Percentiles rank a stretch among this genome's conserved stretches.
phyloP scores from a whole-genome alignment of 2,113 vertebrate species.

The Trinectes maculatus region DNA sequence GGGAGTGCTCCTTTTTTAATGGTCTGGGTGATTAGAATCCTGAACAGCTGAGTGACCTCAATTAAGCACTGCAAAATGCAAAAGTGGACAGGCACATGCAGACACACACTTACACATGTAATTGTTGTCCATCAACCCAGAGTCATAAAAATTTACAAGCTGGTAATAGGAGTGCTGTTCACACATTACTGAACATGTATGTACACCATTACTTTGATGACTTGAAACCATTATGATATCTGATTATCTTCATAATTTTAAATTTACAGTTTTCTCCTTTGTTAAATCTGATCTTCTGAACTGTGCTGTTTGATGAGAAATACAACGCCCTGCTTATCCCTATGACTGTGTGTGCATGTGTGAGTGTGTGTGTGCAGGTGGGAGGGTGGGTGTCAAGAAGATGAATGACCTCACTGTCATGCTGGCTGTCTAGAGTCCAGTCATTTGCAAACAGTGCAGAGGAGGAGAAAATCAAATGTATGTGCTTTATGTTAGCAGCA shows the following conservation, averaged over 20 bases:
- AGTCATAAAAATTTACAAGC: constrained; percentile 41
- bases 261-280: constrained; percentile 57
- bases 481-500: constrained; percentile 7
- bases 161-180: constrained; percentile 35
- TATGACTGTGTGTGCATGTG: background rate
- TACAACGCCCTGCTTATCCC: background rate
- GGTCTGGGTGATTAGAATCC: constrained; percentile 26
- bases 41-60: constrained; percentile 8
- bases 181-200: constrained; percentile 50
- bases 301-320: constrained; percentile 24
- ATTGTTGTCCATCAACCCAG: background rate
- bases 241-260: constrained; percentile 55
- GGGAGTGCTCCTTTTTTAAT: constrained; percentile 8
- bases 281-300: constrained; percentile 33
- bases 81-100: constrained; percentile 10
- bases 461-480: constrained; percentile 7
- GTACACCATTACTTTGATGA: constrained; percentile 26
- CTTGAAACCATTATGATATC: constrained; percentile 22
- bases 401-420: constrained; percentile 46
- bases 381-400: constrained; percentile 53
- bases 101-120: constrained; percentile 6
- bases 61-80: constrained; percentile 7
- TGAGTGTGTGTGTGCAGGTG: constrained; percentile 14
- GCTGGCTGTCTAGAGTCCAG: constrained; percentile 10
- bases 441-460: constrained; percentile 46